phyloP scores from a whole-genome alignment of 2,113 vertebrate genomes.

The Gymnorhina tibicen region DNA sequence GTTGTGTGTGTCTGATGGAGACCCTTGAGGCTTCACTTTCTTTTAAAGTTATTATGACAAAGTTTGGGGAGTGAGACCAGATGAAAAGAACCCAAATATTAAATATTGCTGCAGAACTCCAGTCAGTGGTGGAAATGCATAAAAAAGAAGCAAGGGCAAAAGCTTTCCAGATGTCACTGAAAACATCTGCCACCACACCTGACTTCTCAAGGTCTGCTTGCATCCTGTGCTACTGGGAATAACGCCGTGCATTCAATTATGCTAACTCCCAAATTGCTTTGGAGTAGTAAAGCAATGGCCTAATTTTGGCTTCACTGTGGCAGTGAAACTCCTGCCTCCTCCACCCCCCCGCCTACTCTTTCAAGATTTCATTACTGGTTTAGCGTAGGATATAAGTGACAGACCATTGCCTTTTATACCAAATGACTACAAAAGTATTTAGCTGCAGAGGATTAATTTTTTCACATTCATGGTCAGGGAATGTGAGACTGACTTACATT shows the following conservation, averaged over 20 bases:
- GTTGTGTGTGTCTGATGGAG: not conserved
- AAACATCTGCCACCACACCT: not conserved
- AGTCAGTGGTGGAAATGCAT: not conserved
- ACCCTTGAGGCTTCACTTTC: not conserved
- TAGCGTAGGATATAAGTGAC: not conserved
- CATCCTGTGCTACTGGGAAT: not conserved
- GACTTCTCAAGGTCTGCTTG: not conserved
- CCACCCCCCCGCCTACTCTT: not conserved
- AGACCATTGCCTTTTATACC: slow-evolving; percentile 46
- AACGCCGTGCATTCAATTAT: not conserved
- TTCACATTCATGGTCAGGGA: slow-evolving; percentile 29
- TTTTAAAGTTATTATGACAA: not conserved
- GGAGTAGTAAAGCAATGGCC: not conserved
- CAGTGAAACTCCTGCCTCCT: not conserved
- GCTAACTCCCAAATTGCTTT: not conserved
- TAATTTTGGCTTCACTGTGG: not conserved
- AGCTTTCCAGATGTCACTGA: not conserved
- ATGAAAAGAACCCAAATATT: not conserved
- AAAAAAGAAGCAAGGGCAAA: not conserved
- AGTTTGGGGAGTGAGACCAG: not conserved
- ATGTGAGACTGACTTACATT: slow-evolving; percentile 59
- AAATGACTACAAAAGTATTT: slow-evolving; percentile 40
- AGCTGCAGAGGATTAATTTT: slow-evolving; percentile 48
- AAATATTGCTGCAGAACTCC: not conserved
- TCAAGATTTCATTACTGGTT: slow-evolving; percentile 19